Evolutionary conservation across 2,888 invertebrate genomes (phyloP), one percentile per base, ranked within the genome.

Genomic region (Muscina levida): DNA sequence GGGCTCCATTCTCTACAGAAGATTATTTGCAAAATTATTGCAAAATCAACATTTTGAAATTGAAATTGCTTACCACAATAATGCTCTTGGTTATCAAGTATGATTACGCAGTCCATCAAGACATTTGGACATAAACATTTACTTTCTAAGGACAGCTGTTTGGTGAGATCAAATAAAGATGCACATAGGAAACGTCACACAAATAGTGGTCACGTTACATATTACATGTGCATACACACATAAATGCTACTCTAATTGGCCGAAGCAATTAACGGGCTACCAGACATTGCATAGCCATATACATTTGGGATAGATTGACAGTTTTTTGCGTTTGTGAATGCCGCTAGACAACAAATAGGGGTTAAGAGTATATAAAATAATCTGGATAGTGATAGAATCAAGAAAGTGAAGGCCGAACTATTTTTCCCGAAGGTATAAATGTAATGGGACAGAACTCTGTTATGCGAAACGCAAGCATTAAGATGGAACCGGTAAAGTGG

Each of bases 11-110:
- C 53, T 13, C 17, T 0, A 37, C 72, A 51, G 48, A 59, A 72
- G 67, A 77, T 72, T 77, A 66, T 73, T 77, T 80, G 65, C 59
- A 13, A 80, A 66, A 80, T 71, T 73, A 70, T 73, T 77, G 80
- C 77, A 57, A 76, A 77, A 73, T 72, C 68, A 76, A 73, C 72
- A 73, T 72, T 73, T 70, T 70, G 51, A 66, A 77, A 80, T 80
- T 70, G 62, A 76, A 79, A 72, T 70, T 72, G 68, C 26, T 62
- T 59, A 46, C 59, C 72, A 79, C 65, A 56, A 72, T 62, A 70
- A 65, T 68, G 62, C 70, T 76, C 62, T 39, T 10, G 75, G 44
- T 67, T 75, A 44, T 62, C 31, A 53, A 48, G 51, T 39, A 6
- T 39, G 4, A 26, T 57, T 13, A 13, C 6, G 17, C 59, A 59